Conservation (phyloP, 2,797 vertebrate species). For the Melanitta fusca region DNA sequence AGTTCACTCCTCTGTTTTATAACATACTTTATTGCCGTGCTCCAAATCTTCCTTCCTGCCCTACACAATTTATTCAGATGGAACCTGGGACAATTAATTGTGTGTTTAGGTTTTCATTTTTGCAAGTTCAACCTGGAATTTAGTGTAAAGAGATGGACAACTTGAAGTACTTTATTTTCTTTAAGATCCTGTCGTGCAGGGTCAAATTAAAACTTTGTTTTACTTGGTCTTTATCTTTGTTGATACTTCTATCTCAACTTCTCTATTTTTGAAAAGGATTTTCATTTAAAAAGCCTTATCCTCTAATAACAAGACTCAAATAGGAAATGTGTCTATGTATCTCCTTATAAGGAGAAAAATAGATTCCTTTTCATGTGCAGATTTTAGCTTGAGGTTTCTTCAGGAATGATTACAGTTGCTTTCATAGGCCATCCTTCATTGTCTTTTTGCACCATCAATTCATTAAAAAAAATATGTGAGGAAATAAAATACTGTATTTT, state of each 20-base stretch:
- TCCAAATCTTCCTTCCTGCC: background rate
- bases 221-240: background rate
- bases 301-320: background rate
- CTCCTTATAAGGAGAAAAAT: background rate
- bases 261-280: background rate
- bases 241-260: slow-evolving; percentile 12
- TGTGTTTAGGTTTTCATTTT: background rate
- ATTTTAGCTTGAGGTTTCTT: background rate
- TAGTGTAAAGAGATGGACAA: background rate
- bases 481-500: background rate
- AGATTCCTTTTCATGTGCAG: background rate
- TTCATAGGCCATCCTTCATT: background rate
- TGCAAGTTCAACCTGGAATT: background rate
- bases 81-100: background rate
- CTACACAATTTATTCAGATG: background rate
- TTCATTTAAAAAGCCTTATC: background rate
- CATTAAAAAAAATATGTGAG: background rate
- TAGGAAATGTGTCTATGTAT: background rate
- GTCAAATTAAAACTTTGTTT: slow-evolving; percentile 7
- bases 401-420: background rate
- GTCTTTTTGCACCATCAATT: background rate
- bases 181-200: background rate
- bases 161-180: background rate
- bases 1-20: background rate
- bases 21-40: background rate